Conservation (phyloP, 2,888 invertebrate genomes). For the Andrena chrysosceles region DNA sequence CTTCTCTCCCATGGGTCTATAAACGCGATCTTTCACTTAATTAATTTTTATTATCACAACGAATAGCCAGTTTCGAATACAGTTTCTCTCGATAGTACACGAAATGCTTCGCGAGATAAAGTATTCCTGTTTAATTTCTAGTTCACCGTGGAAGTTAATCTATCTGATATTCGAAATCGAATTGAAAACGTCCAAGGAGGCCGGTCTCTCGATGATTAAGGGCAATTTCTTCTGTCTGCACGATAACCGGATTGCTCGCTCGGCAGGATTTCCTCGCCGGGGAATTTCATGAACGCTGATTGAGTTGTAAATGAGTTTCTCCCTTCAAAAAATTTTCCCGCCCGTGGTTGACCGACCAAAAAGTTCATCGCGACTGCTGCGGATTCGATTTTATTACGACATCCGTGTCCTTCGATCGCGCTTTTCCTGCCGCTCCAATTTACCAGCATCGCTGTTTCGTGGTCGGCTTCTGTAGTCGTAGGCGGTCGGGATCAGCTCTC, state of each 20-base stretch:
- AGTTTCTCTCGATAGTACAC: neutral
- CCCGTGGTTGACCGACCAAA: slow-evolving; percentile 2
- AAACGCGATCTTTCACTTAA: too few relatives aligned
- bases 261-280: slow-evolving; percentile 55
- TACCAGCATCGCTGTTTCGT: neutral
- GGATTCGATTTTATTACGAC: slow-evolving; percentile 16
- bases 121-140: neutral
- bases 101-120: neutral
- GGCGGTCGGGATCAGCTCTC: neutral
- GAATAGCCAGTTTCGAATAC: too few relatives aligned
- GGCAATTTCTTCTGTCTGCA: slow-evolving; percentile 58
- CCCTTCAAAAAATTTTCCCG: slow-evolving; percentile 37
- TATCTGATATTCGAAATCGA: slow-evolving; percentile 31
- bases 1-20: too few relatives aligned
- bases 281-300: slow-evolving; percentile 43
- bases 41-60: too few relatives aligned
- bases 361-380: neutral
- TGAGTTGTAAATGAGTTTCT: slow-evolving; percentile 54
- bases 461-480: neutral
- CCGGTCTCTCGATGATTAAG: slow-evolving; percentile 52
- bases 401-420: neutral
- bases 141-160: neutral
- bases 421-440: neutral
- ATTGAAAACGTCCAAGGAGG: slow-evolving; percentile 4
- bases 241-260: slow-evolving; percentile 53